Base-by-base conservation (phyloP, 1,140 invertebrate genomes). In the Macrocentrus cingulum region DNA sequence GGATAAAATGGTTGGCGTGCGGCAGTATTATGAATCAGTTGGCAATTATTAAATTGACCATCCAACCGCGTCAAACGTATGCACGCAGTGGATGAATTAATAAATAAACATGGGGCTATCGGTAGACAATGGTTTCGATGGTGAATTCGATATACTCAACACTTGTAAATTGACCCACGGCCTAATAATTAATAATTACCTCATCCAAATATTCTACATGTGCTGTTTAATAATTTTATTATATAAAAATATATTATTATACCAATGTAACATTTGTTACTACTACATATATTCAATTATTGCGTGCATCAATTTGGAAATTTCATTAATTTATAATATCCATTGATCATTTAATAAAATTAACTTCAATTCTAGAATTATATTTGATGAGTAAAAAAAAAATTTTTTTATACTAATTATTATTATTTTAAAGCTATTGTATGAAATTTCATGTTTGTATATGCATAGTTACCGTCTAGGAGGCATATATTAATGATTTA, bases 21-120 rank as follows among this genome's bases (percentile, higher is more conserved):
- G 32, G 41, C 51, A 59, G 61, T 55, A n/a, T 62, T 59, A 59
- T 62, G 56, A 62, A 62, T 62, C 45, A 63, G 56, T 36, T 45
- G 23, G 34, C 53, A 59, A 63, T 63, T 63, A 63, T 63, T 63
- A 59, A 59, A 63, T 63, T 63, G 56, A 45, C 52, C 56, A 59
- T 51, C 48, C 44, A 59, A 63, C 56, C 48, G 56, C 56, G 56
- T 59, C 61, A 62, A 62, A 62, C 48, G 56, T 56, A 59, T 52
- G 53, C 48, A 15, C 49, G 50, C 32, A 18, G 41, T 22, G 37
- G 57, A 54, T 61, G 60, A 61, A 57, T 57, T 61, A 61, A 61
- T 49, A 56, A 61, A 61, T 61, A 61, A 61, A 61, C 59, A 56
- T 32, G 16, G 41, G 54, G 48, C 45, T 41, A 53, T 57, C 44